phyloP scores from a whole-genome alignment of 2,797 vertebrate species.

The Pipistrellus pipistrellus region DNA sequence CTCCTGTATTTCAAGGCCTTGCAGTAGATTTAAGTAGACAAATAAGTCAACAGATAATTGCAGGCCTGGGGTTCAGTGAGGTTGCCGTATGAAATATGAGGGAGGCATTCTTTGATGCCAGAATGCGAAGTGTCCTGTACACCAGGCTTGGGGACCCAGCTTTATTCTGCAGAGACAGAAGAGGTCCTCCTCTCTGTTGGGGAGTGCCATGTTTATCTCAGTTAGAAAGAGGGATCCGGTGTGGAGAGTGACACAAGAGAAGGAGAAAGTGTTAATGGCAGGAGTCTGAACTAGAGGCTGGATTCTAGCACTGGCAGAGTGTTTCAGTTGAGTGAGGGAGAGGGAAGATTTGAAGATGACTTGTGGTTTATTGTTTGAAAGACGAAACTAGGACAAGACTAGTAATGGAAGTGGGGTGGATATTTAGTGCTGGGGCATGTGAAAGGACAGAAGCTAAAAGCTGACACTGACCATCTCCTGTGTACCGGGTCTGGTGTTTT shows the following conservation, averaged over 20 bases:
- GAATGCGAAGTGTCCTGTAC: neutral
- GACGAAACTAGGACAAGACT: neutral
- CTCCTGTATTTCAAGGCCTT: neutral
- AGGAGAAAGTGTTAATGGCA: neutral
- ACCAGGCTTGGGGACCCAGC: neutral
- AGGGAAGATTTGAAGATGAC: slow-evolving; percentile 3
- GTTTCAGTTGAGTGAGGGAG: neutral
- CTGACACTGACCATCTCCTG: neutral
- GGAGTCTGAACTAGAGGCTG: neutral
- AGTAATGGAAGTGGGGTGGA: neutral
- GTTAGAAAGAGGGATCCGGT: neutral
- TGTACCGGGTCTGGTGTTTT: neutral
- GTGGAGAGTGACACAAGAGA: neutral
- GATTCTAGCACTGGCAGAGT: neutral
- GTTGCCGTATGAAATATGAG: neutral
- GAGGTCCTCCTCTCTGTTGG: neutral
- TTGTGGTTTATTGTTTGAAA: neutral
- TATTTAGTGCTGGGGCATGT: neutral
- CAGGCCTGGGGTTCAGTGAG: neutral
- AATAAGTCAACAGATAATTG: neutral
- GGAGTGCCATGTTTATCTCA: neutral
- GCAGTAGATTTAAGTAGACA: neutral
- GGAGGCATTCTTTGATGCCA: neutral
- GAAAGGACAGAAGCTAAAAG: neutral
- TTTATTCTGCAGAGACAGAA: neutral